These are phyloP conservation scores for Lasioglossum vierecki DNA, from an alignment of 2,888 invertebrate genomes.

Conservation along the genomic window DNA sequence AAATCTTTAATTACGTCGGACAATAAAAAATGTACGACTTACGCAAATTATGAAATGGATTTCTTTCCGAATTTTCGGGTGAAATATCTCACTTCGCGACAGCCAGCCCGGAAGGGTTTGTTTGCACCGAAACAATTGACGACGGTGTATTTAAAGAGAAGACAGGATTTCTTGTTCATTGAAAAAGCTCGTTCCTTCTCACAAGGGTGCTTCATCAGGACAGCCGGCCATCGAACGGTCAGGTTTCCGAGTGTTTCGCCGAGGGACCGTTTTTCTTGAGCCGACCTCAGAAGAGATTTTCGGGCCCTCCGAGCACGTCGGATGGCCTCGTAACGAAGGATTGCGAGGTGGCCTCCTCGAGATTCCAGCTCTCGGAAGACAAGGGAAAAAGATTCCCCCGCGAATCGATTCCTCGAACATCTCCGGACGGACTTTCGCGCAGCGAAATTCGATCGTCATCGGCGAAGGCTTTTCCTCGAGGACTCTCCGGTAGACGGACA, in stretches of 20 bases:
- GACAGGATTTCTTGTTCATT: slow-evolving; percentile 38
- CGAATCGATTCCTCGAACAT: slow-evolving; percentile 59
- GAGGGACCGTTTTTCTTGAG: slow-evolving; percentile 46
- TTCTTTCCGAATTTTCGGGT: too few species aligned
- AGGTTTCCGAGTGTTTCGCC: slow-evolving; percentile 51
- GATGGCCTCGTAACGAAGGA: slow-evolving; percentile 54
- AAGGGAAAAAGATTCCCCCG: slow-evolving; percentile 13
- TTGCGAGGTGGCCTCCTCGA: slow-evolving; percentile 4
- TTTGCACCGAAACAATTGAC: neutral
- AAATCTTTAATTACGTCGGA: too few species aligned
- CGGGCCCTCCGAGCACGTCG: slow-evolving; percentile 25
- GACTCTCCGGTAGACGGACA: slow-evolving; percentile 57
- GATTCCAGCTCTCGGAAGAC: slow-evolving; percentile 13
- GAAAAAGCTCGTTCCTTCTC: slow-evolving; percentile 67
- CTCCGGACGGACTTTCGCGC: slow-evolving; percentile 41
- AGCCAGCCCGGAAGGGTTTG: neutral
- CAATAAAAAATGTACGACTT: too few species aligned
- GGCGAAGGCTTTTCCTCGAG: slow-evolving; percentile 69
- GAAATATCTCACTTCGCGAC: neutral
- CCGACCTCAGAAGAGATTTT: slow-evolving; percentile 28
- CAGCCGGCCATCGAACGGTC: slow-evolving; percentile 61
- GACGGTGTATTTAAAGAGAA: slow-evolving; percentile 7
- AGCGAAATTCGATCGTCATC: slow-evolving; percentile 71
- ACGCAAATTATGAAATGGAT: too few species aligned
- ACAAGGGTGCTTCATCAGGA: slow-evolving; percentile 67